A percentile compares a stretch with the other conserved stretches of the same genome.
These are phyloP conservation scores for Nothura maculosa DNA, from an alignment of 2,797 vertebrate genomes.

Conservation along the genomic window DNA sequence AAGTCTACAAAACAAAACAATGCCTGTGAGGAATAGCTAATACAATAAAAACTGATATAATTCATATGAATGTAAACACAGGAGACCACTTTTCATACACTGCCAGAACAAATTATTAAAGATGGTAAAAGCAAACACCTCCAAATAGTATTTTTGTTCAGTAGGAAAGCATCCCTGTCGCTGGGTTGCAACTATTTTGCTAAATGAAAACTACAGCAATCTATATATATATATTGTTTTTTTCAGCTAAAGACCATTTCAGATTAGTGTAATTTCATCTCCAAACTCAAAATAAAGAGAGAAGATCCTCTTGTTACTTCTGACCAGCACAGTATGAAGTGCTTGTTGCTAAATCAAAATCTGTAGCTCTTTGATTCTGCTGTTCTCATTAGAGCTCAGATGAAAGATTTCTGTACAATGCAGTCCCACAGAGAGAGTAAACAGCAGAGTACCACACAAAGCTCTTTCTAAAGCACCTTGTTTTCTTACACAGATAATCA, in stretches of 20 bases:
- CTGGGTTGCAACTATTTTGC: neutral
- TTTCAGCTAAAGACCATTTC: neutral
- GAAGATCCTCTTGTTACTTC: neutral
- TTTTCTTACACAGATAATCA: neutral
- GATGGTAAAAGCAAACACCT: neutral
- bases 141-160: neutral
- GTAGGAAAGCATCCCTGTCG: neutral
- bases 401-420: neutral
- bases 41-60: neutral
- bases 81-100: neutral
- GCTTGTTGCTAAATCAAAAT: neutral
- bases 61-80: neutral
- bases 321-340: neutral
- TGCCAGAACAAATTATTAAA: neutral
- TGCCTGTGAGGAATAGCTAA: neutral
- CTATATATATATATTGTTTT: too few species aligned
- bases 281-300: neutral
- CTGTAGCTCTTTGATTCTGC: neutral
- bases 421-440: neutral
- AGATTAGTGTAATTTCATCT: neutral
- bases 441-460: neutral
- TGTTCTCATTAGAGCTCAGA: neutral
- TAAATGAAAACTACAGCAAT: neutral
- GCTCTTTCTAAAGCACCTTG: neutral
- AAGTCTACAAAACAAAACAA: neutral